These are phyloP conservation scores for Tarsius wallacei DNA, from an alignment of 2,797 vertebrate species.

Conservation along the genomic window DNA sequence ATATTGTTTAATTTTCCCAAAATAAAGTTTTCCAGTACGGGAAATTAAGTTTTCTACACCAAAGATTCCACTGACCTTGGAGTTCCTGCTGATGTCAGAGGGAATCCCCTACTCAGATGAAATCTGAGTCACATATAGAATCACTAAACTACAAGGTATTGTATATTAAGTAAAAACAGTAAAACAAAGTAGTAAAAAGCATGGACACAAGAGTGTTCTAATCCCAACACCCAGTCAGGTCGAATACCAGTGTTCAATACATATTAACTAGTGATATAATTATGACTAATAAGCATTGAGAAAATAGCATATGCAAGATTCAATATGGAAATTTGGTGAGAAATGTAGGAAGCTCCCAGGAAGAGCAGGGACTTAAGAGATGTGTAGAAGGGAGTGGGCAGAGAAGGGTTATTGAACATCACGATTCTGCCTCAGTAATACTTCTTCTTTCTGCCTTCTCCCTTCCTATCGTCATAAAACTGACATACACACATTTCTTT, in stretches of 20 bases:
- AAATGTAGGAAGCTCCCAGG: neutral
- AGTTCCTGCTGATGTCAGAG: conserved; percentile 5
- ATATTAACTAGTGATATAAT: neutral
- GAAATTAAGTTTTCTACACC: conserved; percentile 24
- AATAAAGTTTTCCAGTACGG: neutral
- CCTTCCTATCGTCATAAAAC: neutral
- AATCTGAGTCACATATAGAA: neutral
- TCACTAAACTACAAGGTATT: neutral
- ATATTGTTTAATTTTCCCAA: conserved; percentile 29
- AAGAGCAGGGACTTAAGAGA: neutral
- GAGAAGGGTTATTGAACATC: neutral
- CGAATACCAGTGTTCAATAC: neutral
- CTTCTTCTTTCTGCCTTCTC: neutral
- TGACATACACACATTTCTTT: neutral
- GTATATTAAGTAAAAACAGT: neutral
- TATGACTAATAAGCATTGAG: neutral
- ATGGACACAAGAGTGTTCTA: neutral
- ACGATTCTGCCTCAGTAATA: neutral
- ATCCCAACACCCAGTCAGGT: neutral
- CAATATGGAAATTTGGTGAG: neutral
- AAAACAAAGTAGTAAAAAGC: neutral
- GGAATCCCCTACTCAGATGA: conserved; percentile 28
- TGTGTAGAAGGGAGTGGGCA: neutral
- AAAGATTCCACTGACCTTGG: conserved; percentile 17
- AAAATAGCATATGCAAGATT: neutral